These are phyloP conservation scores for Danio rerio DNA, from an alignment of 2,113 vertebrate genomes.

Conservation along the genomic window GRCz12tu NC_133180.1:36251001-36251500, in stretches of 20 bases:
- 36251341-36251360: slow-evolving; percentile 12
- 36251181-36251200: not conserved
- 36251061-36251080: slow-evolving; percentile 3
- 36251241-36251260: not conserved
- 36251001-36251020: slow-evolving; percentile 13
- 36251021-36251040: not conserved
- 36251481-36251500: slow-evolving; percentile 1
- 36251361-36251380: slow-evolving; percentile 26
- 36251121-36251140: not conserved
- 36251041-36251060: slow-evolving; percentile 14
- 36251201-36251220: slow-evolving; percentile 23
- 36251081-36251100: not conserved
- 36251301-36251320: not conserved
- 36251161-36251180: not conserved
- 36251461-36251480: slow-evolving; percentile 30
- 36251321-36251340: slow-evolving; percentile 7
- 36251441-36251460: slow-evolving; percentile 44
- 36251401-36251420: not conserved
- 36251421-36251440: slow-evolving; percentile 41
- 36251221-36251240: slow-evolving; percentile 15
- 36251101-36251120: not conserved
- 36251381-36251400: slow-evolving; percentile 8
- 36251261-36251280: slow-evolving; percentile 1
- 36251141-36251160: slow-evolving; percentile 2
- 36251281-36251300: slow-evolving; percentile 39